Percentiles rank a stretch among this genome's conserved stretches.
phyloP scores from a whole-genome alignment of 2,797 vertebrate genomes.

The Discoglossus pictus region DNA sequence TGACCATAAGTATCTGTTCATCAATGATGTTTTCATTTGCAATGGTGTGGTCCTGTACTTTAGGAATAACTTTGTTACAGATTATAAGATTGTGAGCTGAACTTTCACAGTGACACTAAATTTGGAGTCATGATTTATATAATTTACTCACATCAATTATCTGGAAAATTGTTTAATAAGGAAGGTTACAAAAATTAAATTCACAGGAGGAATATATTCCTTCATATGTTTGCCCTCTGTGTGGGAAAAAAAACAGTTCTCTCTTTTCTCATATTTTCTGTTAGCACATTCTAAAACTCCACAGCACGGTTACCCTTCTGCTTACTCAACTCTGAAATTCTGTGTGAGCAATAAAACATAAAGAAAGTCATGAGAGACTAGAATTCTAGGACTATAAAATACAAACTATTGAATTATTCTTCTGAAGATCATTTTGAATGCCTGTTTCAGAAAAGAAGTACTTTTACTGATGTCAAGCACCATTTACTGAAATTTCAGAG shows the following conservation, averaged over 20 bases:
- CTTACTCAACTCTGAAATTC: slow-evolving; percentile 42
- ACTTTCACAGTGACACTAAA: too few relatives aligned
- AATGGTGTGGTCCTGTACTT: too few relatives aligned
- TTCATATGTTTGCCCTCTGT: too few relatives aligned
- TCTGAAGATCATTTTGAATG: slow-evolving; percentile 60
- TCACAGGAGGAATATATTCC: too few relatives aligned
- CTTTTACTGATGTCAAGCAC: slow-evolving; percentile 60
- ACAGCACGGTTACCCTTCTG: slow-evolving; percentile 31
- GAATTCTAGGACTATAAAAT: slow-evolving; percentile 61
- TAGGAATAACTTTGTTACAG: too few relatives aligned
- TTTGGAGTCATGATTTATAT: too few relatives aligned
- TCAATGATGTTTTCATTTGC: too few relatives aligned
- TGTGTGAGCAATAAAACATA: slow-evolving; percentile 55
- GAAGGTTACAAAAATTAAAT: slow-evolving; percentile 25
- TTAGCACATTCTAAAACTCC: slow-evolving; percentile 39
- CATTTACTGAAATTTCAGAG: slow-evolving; percentile 67
- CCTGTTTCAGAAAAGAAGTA: slow-evolving; percentile 64
- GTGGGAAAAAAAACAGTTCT: slow-evolving; percentile 7
- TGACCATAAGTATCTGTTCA: too few relatives aligned
- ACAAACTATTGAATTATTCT: slow-evolving; percentile 59
- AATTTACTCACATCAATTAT: slow-evolving; percentile 24
- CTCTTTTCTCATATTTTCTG: slow-evolving; percentile 25
- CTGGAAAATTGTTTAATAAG: slow-evolving; percentile 13
- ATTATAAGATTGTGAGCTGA: too few relatives aligned
- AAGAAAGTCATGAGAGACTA: slow-evolving; percentile 56